phyloP scores from a whole-genome alignment of 2,888 invertebrate genomes.

The Pseudolycoriella hygida region DNA sequence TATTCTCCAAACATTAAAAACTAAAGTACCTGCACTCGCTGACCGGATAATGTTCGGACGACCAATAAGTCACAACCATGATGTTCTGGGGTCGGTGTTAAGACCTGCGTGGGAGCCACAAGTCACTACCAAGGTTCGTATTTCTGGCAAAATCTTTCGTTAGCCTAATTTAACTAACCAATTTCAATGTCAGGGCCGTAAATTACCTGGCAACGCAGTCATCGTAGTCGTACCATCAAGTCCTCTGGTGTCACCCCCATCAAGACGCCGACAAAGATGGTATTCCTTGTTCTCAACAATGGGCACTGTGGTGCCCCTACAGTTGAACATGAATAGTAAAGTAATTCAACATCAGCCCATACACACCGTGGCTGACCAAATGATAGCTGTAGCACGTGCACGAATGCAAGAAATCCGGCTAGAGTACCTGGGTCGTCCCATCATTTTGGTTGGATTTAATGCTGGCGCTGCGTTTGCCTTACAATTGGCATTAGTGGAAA shows the following conservation, averaged over 20 bases:
- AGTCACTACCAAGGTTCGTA: neutral
- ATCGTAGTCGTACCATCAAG: slow-evolving; percentile 43
- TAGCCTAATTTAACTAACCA: slow-evolving; percentile 14
- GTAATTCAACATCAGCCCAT: slow-evolving; percentile 19
- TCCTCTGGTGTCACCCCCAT: slow-evolving; percentile 27
- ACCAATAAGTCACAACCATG: slow-evolving; percentile 36
- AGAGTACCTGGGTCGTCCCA: slow-evolving; percentile 47
- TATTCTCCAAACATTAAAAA: slow-evolving; percentile 51
- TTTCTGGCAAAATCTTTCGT: neutral
- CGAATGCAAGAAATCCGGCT: slow-evolving; percentile 52
- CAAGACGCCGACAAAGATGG: slow-evolving; percentile 50
- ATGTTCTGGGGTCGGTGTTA: slow-evolving; percentile 43
- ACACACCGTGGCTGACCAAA: slow-evolving; percentile 38
- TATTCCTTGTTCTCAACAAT: slow-evolving; percentile 44
- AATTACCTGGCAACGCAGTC: slow-evolving; percentile 49
- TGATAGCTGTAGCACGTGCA: slow-evolving; percentile 44
- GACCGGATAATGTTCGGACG: slow-evolving; percentile 52
- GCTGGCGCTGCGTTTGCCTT: slow-evolving; percentile 57
- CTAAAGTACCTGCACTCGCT: slow-evolving; percentile 49
- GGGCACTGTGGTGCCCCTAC: slow-evolving; percentile 46
- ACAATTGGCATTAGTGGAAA: slow-evolving; percentile 45
- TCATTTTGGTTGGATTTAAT: slow-evolving; percentile 62
- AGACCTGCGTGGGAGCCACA: slow-evolving; percentile 26
- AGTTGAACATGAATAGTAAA: slow-evolving; percentile 31
- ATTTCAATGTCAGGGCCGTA: slow-evolving; percentile 30